A percentile compares a stretch with the other conserved stretches of the same genome.
phyloP scores from a whole-genome alignment of 1,140 invertebrate species.

The Apocrypta bakeri region DNA sequence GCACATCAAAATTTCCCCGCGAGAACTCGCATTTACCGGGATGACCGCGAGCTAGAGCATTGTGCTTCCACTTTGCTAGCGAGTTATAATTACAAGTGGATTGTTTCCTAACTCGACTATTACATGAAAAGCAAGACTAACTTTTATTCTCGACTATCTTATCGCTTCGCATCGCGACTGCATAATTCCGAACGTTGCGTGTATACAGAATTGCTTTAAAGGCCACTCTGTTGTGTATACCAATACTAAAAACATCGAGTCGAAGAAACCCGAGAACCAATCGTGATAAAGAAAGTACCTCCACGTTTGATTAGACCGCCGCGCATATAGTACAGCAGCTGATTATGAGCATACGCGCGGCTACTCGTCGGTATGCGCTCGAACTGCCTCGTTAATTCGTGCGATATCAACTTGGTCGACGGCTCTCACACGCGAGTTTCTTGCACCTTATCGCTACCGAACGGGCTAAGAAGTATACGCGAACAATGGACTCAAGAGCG shows the following conservation, averaged over 20 bases:
- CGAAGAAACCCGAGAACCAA: background rate
- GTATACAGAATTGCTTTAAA: background rate
- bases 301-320: background rate
- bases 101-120: too few species aligned
- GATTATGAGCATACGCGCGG: background rate
- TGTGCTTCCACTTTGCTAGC: background rate
- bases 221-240: background rate
- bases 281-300: background rate
- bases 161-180: background rate
- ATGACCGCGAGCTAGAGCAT: background rate
- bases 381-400: conserved; percentile 16
- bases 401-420: conserved; percentile 31
- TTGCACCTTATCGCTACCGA: conserved; percentile 22
- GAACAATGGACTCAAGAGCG: conserved; percentile 31
- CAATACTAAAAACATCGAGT: background rate
- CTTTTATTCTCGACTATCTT: background rate
- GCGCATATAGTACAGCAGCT: background rate
- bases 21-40: background rate
- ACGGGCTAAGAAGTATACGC: conserved; percentile 19
- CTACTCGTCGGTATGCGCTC: background rate
- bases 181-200: background rate
- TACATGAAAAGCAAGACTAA: background rate
- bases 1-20: conserved; percentile 32
- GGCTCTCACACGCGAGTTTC: conserved; percentile 18
- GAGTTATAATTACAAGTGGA: background rate